Conservation (phyloP, 2,113 vertebrate species). For the Nematolebias whitei region DNA sequence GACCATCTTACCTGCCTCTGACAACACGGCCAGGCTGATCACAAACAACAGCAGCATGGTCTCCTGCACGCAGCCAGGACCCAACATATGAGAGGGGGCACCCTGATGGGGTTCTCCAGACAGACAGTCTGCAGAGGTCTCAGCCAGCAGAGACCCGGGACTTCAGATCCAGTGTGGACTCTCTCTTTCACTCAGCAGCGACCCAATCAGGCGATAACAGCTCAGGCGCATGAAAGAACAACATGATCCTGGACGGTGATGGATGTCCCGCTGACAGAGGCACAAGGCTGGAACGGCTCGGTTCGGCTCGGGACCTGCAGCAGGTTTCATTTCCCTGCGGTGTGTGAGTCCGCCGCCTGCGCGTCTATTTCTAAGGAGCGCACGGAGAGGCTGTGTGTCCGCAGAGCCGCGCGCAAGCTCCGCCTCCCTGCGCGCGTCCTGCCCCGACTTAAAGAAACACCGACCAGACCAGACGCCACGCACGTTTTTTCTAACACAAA, state of each 20-base stretch:
- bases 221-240: constrained; percentile 22
- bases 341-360: constrained; percentile 31
- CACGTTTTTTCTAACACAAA: too few species aligned
- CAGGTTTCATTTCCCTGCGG: constrained; percentile 65
- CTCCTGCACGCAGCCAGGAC: constrained; percentile 30
- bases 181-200: constrained; percentile 70
- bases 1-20: constrained; percentile 69
- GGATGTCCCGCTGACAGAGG: constrained; percentile 39
- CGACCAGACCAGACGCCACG: too few species aligned
- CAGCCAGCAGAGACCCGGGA: constrained; percentile 23
- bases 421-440: constrained; percentile 44
- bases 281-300: constrained; percentile 11
- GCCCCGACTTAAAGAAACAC: too few species aligned
- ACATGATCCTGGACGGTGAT: constrained; percentile 57
- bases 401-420: constrained; percentile 52
- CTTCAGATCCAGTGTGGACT: constrained; percentile 61
- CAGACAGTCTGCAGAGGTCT: constrained; percentile 19
- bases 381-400: constrained; percentile 36
- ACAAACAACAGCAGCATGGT: constrained; percentile 58
- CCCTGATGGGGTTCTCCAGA: too few species aligned
- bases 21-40: constrained; percentile 50
- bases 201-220: constrained; percentile 48
- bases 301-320: constrained; percentile 49
- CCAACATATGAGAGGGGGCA: constrained; percentile 14
- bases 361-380: constrained; percentile 47